Conservation (phyloP, 2,888 invertebrate genomes). For the Pyrrhia umbra region DNA sequence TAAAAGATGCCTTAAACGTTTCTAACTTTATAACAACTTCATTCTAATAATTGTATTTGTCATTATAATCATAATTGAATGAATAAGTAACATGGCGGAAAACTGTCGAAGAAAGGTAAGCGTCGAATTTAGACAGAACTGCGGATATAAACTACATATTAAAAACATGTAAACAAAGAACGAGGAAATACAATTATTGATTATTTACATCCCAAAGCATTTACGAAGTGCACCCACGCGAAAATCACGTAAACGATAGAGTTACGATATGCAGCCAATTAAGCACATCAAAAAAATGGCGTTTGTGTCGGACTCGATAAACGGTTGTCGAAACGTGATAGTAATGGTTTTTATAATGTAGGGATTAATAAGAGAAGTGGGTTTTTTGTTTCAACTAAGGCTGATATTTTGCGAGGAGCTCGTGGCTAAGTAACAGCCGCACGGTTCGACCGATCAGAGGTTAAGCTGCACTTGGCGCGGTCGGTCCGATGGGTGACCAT, state of each 20-base stretch:
- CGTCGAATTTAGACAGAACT: not conserved
- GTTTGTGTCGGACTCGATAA: slow-evolving; percentile 29
- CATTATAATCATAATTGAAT: no score
- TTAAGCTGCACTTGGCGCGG: no score
- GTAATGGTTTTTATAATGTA: slow-evolving; percentile 7
- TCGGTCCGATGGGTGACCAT: no score
- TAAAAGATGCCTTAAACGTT: no score
- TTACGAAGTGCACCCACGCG: slow-evolving; percentile 13
- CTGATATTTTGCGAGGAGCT: not conserved
- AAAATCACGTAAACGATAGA: slow-evolving; percentile 21
- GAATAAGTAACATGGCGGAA: not conserved
- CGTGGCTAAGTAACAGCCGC: no score
- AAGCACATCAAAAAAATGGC: slow-evolving; percentile 27
- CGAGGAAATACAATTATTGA: slow-evolving; percentile 33
- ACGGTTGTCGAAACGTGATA: slow-evolving; percentile 36
- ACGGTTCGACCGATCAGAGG: no score
- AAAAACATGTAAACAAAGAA: slow-evolving; percentile 25
- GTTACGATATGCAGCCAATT: slow-evolving; percentile 48
- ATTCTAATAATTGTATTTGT: no score
- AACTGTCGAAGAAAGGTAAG: not conserved
- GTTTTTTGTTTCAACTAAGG: not conserved
- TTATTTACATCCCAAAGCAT: slow-evolving; percentile 7
- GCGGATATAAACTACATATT: slow-evolving; percentile 26
- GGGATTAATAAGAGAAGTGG: slow-evolving; percentile 6
- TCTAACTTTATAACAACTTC: no score